These are phyloP conservation scores for Amphipyra berbera DNA, from an alignment of 2,888 invertebrate species.

Conservation along the genomic window DNA sequence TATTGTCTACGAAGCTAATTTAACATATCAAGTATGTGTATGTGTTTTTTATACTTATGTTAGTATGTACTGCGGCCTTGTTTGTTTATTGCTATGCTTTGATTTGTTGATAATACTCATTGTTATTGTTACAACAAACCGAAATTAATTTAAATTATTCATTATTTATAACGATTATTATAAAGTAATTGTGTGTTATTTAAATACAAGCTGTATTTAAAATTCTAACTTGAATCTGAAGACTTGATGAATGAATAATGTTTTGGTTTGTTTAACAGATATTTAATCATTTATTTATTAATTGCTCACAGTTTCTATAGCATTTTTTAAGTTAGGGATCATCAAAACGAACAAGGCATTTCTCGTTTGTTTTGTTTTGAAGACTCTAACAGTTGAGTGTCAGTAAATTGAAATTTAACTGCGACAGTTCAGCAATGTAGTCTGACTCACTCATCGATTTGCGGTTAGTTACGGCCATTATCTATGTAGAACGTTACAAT, in stretches of 20 bases:
- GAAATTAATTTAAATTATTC: constrained; percentile 48
- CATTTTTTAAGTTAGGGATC: background rate
- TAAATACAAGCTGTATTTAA: constrained; percentile 23
- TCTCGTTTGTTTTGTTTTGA: constrained; percentile 4
- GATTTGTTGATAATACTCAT: constrained; percentile 52
- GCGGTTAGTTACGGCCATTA: constrained; percentile 54
- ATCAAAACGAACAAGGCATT: constrained; percentile 1
- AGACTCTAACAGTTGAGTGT: constrained; percentile 4
- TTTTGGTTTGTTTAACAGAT: background rate
- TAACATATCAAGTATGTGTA: constrained; percentile 45
- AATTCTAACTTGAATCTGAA: constrained; percentile 18
- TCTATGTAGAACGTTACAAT: constrained; percentile 64
- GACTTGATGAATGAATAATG: background rate
- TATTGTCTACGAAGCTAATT: constrained; percentile 47
- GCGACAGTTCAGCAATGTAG: constrained; percentile 22
- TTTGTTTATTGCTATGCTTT: constrained; percentile 39
- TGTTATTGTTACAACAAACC: constrained; percentile 42
- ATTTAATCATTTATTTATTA: background rate
- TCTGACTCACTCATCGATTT: constrained; percentile 45
- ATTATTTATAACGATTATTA: constrained; percentile 35
- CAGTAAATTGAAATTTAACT: constrained; percentile 11
- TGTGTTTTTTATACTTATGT: constrained; percentile 47
- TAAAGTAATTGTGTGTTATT: constrained; percentile 20
- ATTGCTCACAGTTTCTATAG: background rate
- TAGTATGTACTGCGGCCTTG: constrained; percentile 47